A percentile compares a stretch with the other conserved stretches of the same genome.
phyloP scores from a whole-genome alignment of 2,113 vertebrate genomes.

The Sterrhoptilus dennistouni region DNA sequence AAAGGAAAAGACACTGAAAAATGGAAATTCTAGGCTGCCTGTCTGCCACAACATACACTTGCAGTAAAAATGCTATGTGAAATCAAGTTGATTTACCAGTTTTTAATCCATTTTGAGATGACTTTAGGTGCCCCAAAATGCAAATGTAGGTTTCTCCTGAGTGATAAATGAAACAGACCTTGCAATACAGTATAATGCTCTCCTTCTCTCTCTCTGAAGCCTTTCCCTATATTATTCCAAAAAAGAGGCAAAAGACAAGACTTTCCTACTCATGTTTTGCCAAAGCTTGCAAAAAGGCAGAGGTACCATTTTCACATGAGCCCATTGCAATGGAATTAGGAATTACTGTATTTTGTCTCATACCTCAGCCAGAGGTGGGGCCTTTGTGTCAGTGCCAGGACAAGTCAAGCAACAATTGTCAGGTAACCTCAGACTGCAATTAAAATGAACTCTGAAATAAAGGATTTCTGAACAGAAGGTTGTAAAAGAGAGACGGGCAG shows the following conservation, averaged over 20 bases:
- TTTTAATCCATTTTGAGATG: neutral
- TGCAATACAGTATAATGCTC: neutral
- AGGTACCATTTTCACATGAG: neutral
- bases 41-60: neutral
- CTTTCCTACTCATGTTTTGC: neutral
- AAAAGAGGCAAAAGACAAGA: neutral
- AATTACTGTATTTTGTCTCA: slow-evolving; percentile 17
- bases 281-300: neutral
- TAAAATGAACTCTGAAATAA: slow-evolving; percentile 40
- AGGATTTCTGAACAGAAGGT: slow-evolving; percentile 38
- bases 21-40: neutral
- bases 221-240: neutral
- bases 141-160: neutral
- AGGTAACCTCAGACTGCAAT: slow-evolving; percentile 60
- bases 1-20: neutral
- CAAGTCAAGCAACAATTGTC: slow-evolving; percentile 47
- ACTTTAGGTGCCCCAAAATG: neutral
- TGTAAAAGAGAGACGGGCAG: neutral
- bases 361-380: slow-evolving; percentile 40
- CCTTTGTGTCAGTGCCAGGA: slow-evolving; percentile 36
- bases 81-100: neutral
- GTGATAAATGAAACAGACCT: neutral
- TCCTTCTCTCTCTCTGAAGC: neutral
- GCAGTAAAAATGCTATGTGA: neutral
- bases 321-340: neutral